phyloP scores from a whole-genome alignment of 2,797 vertebrate genomes.

The Liasis olivaceus region DNA sequence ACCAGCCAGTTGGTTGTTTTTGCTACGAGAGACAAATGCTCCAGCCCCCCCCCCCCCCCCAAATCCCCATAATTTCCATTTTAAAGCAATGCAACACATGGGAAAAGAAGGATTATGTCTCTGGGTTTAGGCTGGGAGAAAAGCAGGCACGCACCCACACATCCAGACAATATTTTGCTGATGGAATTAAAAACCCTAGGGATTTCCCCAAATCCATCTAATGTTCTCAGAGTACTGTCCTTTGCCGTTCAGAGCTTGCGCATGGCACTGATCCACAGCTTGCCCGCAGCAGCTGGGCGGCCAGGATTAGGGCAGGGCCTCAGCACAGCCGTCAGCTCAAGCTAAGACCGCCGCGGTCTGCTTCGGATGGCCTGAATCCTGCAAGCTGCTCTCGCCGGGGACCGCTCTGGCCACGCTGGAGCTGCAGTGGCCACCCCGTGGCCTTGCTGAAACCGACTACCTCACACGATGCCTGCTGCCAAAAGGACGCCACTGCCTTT shows the following conservation, averaged over 20 bases:
- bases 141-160: not conserved
- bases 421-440: not conserved
- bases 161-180: constrained; percentile 72
- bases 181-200: constrained; percentile 73
- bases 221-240: constrained; percentile 63
- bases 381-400: constrained; percentile 7
- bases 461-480: not conserved
- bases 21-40: not conserved
- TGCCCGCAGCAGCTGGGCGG: constrained; percentile 39
- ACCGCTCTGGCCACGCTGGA: constrained; percentile 18
- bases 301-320: constrained; percentile 55
- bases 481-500: not conserved
- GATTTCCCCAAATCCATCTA: constrained; percentile 71
- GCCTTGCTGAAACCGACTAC: not conserved
- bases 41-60: not conserved
- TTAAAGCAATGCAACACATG: constrained; percentile 72
- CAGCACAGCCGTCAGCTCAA: constrained; percentile 43
- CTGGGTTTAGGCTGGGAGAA: constrained; percentile 61
- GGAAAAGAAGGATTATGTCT: constrained; percentile 71
- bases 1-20: too few species aligned
- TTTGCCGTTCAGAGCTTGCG: constrained; percentile 63
- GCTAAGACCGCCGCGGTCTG: constrained; percentile 42
- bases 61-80: constrained; percentile 48
- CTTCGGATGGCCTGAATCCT: constrained; percentile 31
- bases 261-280: constrained; percentile 57